Evolutionary conservation across 2,888 invertebrate species (phyloP).

Genomic region (Hyalella azteca): DNA sequence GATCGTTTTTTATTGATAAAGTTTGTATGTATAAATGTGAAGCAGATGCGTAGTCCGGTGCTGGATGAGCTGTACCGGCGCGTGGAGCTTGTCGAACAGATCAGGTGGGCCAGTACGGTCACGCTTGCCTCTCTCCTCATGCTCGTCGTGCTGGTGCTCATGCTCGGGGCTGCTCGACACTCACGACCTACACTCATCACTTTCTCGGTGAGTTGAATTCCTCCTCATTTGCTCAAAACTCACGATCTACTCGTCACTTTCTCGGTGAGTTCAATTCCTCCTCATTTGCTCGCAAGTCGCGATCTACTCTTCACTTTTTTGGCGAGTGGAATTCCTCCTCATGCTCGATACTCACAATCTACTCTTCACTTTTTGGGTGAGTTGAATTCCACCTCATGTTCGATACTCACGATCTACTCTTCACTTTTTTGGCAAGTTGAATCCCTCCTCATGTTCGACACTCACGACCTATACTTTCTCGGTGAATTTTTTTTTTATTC

Average conservation of each 20-base stretch:
- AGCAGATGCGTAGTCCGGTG: conserved; percentile 50
- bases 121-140: conserved; percentile 55
- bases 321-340: conserved; percentile 70
- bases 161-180: conserved; percentile 87
- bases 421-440: no score
- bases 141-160: conserved; percentile 63
- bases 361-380: conserved; percentile 70
- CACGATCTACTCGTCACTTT: conserved; percentile 77
- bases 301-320: conserved; percentile 74
- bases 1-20: no score
- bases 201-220: conserved; percentile 67
- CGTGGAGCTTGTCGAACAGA: conserved; percentile 48
- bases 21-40: not conserved
- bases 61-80: conserved; percentile 47
- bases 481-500: no score
- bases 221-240: conserved; percentile 83
- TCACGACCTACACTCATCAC: conserved; percentile 81
- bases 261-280: conserved; percentile 68
- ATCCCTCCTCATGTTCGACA: no score
- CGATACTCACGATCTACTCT: no score
- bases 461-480: no score
- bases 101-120: conserved; percentile 50
- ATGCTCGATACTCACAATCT: conserved; percentile 84
- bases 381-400: no score
- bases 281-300: conserved; percentile 82